phyloP scores from a whole-genome alignment of 2,797 vertebrate species.

The Bovichtus variegatus region DNA sequence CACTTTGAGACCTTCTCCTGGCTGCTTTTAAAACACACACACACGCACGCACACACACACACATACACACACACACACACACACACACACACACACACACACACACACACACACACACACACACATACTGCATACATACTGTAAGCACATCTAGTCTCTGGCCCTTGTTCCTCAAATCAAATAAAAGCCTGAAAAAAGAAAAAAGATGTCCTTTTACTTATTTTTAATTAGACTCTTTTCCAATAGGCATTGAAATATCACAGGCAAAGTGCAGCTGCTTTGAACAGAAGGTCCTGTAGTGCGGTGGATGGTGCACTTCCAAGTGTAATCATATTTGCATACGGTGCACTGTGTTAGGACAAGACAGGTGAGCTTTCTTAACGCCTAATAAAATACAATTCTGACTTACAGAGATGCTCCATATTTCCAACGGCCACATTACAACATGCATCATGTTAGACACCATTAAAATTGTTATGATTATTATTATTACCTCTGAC shows the following conservation, averaged over 20 bases:
- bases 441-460: not conserved
- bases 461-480: not conserved
- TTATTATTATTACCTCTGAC: not conserved
- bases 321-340: slow-evolving; percentile 20
- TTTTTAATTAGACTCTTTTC: slow-evolving; percentile 22
- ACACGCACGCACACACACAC: not conserved
- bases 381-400: too few relatives aligned
- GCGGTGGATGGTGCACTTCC: slow-evolving; percentile 8
- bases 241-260: slow-evolving; percentile 3
- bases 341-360: slow-evolving; percentile 4
- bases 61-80: too few relatives aligned
- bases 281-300: slow-evolving; percentile 2
- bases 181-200: not conserved
- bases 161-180: slow-evolving; percentile 2
- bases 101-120: not conserved
- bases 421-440: not conserved
- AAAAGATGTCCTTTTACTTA: slow-evolving; percentile 13
- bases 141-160: not conserved
- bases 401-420: not conserved
- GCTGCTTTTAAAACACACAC: not conserved
- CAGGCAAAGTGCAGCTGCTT: slow-evolving; percentile 17
- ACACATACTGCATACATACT: not conserved
- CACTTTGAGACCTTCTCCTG: not conserved
- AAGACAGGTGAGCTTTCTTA: not conserved
- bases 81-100: too few relatives aligned